phyloP scores from a whole-genome alignment of 2,113 vertebrate species.

The Phalacrocorax carbo region DNA sequence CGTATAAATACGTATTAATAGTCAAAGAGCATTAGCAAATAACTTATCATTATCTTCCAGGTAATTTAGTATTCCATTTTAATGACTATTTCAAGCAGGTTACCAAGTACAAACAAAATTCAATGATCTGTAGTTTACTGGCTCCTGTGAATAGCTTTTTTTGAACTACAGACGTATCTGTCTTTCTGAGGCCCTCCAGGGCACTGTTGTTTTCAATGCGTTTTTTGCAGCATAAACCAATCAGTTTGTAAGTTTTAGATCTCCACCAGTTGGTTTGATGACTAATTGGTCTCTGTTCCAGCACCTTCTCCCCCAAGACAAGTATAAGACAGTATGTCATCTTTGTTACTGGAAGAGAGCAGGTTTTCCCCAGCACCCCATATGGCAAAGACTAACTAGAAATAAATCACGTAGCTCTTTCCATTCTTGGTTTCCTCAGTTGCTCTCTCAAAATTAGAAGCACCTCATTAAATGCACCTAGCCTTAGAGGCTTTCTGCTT shows the following conservation, averaged over 20 bases:
- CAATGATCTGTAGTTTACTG: background rate
- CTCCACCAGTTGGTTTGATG: background rate
- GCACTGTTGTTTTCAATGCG: background rate
- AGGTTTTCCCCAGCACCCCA: background rate
- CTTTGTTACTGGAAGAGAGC: background rate
- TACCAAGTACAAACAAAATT: background rate
- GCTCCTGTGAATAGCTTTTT: background rate
- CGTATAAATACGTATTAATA: background rate
- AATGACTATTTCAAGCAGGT: background rate
- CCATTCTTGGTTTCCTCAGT: background rate
- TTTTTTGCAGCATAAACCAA: background rate
- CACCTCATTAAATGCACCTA: background rate
- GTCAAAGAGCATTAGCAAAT: background rate
- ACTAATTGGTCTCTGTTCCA: background rate
- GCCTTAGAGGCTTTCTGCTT: background rate
- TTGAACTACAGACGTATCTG: background rate
- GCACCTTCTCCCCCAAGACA: background rate
- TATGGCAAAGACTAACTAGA: background rate
- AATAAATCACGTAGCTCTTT: background rate
- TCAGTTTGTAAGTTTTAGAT: background rate
- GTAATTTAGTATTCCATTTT: background rate
- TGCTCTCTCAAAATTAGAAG: background rate
- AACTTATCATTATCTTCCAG: background rate
- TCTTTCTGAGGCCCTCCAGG: background rate
- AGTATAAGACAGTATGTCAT: background rate